Evolutionary conservation across 2,113 vertebrate genomes (phyloP), one percentile per base, ranked within the genome.

Genomic region (Gavialis gangeticus): DNA sequence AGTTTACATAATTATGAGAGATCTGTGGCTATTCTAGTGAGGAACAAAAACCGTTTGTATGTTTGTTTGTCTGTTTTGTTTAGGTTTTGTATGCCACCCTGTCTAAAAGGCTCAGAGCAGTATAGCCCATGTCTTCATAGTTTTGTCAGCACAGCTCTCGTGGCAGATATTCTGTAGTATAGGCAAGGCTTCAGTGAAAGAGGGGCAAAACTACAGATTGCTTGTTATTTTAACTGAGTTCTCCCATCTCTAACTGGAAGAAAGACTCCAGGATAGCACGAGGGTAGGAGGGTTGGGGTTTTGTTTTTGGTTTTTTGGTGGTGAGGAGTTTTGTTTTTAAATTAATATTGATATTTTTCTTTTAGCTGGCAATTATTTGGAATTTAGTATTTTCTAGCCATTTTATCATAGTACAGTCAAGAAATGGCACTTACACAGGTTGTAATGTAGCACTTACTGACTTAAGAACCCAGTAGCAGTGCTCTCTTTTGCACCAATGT

Each of bases 401-500:
- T 55, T 80, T 17, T 60, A 46, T 90, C 55, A 6, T 86, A 27
- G 10, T 62, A 18, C 3, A 64, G 2, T 87, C 77, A 54, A 63
- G 30, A 84, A 75, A 79, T 92, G 17, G 25, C 63, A 3, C 55
- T 84, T 79, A 67, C 30, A 12, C 73, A 19, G 34, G 66, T 88
- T 88, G 3, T 76, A 79, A 25, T 14, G 4, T n/a, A 73, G 56
- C 76, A 14, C 54, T 6, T 60, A 10, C 16, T 34, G 57, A 59
- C 57, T 92, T 82, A 57, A 18, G 57, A 19, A 66, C 4, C 54
- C n/a, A 4, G 71, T 63, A 58, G 80, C 89, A 92, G 8, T 64
- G 55, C 5, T 95, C 79, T 95, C 82, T 59, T 81, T 96, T 88
- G 85, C 76, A 96, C 87, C 85, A 95, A 84, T 94, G 94, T 10